Evolutionary conservation across 2,797 vertebrate genomes (phyloP).

Genomic region (Pelochelys cantorii): DNA sequence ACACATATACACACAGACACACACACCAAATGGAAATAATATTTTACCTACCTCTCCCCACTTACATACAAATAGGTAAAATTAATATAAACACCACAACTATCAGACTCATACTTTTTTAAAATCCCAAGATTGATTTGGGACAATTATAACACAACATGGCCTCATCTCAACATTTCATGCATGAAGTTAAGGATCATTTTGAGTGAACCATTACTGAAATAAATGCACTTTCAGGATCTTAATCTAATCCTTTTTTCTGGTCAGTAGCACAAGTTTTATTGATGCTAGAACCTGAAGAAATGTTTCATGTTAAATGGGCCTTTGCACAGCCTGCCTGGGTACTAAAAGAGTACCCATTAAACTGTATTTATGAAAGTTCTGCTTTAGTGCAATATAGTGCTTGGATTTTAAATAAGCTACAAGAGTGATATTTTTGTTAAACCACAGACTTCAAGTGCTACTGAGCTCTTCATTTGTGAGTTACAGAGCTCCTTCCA

Average conservation of each 20-base stretch:
- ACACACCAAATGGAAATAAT: slow-evolving; percentile 13
- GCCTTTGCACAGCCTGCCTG: neutral
- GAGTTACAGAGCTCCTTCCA: slow-evolving; percentile 7
- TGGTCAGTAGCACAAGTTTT: neutral
- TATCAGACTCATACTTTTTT: neutral
- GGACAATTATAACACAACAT: neutral
- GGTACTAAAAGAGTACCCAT: neutral
- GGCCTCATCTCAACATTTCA: rapidly evolving
- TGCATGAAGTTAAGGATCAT: slow-evolving; percentile 20
- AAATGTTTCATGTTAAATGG: slow-evolving; percentile 38
- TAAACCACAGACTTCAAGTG: slow-evolving; percentile 18
- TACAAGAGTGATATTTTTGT: neutral
- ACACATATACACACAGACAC: neutral
- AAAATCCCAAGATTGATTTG: neutral
- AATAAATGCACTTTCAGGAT: slow-evolving; percentile 4
- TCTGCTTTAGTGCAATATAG: slow-evolving; percentile 33
- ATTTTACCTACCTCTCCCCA: neutral
- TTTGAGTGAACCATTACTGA: slow-evolving; percentile 13
- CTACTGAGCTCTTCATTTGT: neutral
- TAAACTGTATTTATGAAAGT: slow-evolving; percentile 12
- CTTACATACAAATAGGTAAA: neutral
- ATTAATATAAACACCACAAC: neutral
- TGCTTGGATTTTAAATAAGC: neutral
- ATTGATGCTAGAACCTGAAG: slow-evolving; percentile 47
- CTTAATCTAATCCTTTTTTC: slow-evolving; percentile 26